phyloP scores from a whole-genome alignment of 2,113 vertebrate species.

The Melanostigma gelatinosum region DNA sequence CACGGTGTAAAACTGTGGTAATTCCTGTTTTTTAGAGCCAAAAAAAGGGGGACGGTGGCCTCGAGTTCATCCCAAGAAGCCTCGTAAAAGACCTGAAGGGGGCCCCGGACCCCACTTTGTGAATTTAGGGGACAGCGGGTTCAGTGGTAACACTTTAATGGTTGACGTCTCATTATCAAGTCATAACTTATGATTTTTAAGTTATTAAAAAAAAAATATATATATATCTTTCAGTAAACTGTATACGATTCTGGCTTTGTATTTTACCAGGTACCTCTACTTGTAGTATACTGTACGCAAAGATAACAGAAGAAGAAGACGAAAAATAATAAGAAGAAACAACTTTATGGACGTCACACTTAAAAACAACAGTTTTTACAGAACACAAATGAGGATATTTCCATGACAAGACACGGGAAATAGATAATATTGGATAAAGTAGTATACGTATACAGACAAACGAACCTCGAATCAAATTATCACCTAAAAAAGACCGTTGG shows the following conservation, averaged over 20 bases:
- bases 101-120: slow-evolving; percentile 63
- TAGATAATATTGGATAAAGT: background rate
- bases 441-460: background rate
- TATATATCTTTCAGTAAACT: background rate
- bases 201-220: background rate
- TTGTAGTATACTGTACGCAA: background rate
- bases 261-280: background rate
- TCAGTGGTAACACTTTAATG: slow-evolving; percentile 5
- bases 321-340: background rate
- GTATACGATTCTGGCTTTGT: background rate
- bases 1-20: background rate
- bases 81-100: slow-evolving; percentile 29
- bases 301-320: background rate
- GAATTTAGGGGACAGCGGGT: background rate
- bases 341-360: background rate
- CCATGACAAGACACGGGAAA: background rate
- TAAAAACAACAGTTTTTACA: background rate
- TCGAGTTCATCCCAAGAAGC: background rate
- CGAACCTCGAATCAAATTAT: background rate
- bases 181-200: background rate
- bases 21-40: background rate
- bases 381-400: background rate
- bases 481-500: background rate
- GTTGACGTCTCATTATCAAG: slow-evolving; percentile 6
- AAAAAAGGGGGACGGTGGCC: background rate